Evolutionary conservation across 1,140 invertebrate species (phyloP), one percentile per base, ranked within the genome.

Genomic region (Caenorhabditis remanei): DNA sequence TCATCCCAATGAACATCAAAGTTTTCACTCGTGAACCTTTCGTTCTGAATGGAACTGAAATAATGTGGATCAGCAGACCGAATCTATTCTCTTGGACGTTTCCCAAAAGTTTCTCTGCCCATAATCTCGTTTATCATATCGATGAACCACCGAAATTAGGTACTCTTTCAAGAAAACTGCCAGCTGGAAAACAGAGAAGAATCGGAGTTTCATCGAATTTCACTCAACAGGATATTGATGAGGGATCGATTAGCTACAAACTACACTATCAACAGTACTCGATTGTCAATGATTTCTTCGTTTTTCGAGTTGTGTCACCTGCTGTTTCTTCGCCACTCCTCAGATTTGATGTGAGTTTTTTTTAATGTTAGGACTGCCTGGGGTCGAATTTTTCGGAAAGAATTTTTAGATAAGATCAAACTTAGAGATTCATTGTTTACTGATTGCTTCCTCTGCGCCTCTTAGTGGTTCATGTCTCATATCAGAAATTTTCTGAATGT

Each of bases 191-290:
- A 63, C 85, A 91, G 11, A 65, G 91, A 50, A 83, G 91, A 48
- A 92, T 92, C 19, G 91, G 91, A 4, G 87, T 92, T 82, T 91
- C 88, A n/a, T 93, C 92, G 13, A 92, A 92, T 86, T 93, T 92
- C 83, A 91, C 91, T 11, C 91, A 92, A 87, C 84, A 93, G 88
- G 91, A 92, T 65, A 90, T 92, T 56, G 92, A 92, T 61, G 89
- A 90, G 19, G 87, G 83, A 48, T 50, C 87, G 6, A 83, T 92
- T 40, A 55, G 79, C 9, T 92, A 92, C 88, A 91, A 91, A 85
- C 89, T 92, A 11, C 91, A 92, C 67, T 92, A 90, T 83, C 88
- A 89, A 14, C 92, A 92, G n/a, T 92, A 89, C 71, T 88, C 90
- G 40, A 90, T 92, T 14, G 89, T 92, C 16, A 92, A 92, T 79